Evolutionary conservation across 2,113 vertebrate species (phyloP).

Genomic region (Macrotis lagotis): DNA sequence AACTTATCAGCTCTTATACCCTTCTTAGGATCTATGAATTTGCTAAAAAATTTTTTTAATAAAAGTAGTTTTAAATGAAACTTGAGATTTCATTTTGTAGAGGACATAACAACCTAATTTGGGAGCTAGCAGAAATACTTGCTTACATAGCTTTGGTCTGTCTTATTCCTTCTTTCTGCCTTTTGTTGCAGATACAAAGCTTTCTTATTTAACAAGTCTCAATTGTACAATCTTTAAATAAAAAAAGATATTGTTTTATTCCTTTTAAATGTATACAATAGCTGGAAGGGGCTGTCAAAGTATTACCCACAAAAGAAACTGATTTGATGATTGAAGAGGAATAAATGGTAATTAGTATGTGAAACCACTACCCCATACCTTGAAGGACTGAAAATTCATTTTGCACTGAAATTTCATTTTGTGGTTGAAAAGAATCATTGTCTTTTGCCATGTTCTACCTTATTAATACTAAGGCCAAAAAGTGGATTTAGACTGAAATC

Average conservation of each 20-base stretch:
- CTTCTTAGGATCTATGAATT: too few species aligned
- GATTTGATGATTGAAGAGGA: constrained; percentile 40
- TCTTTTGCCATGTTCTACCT: too few species aligned
- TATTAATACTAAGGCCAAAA: too few species aligned
- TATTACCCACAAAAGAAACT: constrained; percentile 15
- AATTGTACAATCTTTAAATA: constrained; percentile 24
- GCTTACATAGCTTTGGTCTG: background rate
- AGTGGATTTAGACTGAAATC: too few species aligned
- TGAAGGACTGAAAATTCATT: background rate
- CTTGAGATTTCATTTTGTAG: too few species aligned
- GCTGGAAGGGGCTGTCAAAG: constrained; percentile 31
- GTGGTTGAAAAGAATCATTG: too few species aligned
- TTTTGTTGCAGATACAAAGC: constrained; percentile 44
- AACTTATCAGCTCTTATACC: too few species aligned
- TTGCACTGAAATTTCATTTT: background rate
- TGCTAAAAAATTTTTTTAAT: too few species aligned
- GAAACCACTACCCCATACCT: constrained; percentile 12
- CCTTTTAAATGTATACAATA: constrained; percentile 26
- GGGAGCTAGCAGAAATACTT: too few species aligned
- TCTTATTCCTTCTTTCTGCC: constrained; percentile 7
- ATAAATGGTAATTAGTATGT: constrained; percentile 17
- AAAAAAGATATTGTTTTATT: constrained; percentile 60
- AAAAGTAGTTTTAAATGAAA: too few species aligned
- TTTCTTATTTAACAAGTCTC: constrained; percentile 33
- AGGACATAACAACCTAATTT: too few species aligned